Conservation (phyloP, 2,113 vertebrate species). For the Cichladusa arquata region DNA sequence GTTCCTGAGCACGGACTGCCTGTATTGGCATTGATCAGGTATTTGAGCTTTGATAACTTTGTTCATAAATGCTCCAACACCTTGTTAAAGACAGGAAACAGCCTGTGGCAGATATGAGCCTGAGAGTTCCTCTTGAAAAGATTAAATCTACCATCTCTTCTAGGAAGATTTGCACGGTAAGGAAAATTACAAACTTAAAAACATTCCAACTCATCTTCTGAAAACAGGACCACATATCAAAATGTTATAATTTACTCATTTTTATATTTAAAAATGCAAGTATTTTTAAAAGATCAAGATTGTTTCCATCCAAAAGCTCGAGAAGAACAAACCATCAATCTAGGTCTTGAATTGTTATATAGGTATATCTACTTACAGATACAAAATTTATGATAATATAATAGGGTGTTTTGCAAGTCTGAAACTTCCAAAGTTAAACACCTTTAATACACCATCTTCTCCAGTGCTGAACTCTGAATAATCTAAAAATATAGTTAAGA, state of each 20-base stretch:
- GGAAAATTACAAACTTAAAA: background rate
- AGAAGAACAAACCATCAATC: background rate
- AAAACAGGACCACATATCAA: background rate
- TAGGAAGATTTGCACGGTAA: background rate
- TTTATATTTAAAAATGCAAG: background rate
- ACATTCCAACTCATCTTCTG: background rate
- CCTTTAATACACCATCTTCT: background rate
- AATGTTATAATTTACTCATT: background rate
- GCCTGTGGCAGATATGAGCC: background rate
- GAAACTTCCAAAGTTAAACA: background rate
- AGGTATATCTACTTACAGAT: background rate
- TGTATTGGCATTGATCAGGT: background rate
- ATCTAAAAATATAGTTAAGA: background rate
- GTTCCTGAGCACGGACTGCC: background rate
- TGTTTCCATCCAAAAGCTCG: background rate
- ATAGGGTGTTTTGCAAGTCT: background rate
- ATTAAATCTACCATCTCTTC: background rate
- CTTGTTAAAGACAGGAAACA: background rate
- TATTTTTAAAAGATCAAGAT: background rate
- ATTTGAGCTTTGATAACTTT: background rate
- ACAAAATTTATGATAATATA: background rate
- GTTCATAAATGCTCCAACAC: background rate
- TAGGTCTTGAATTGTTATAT: background rate
- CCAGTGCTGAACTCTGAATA: background rate
- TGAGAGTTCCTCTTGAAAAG: background rate